phyloP scores from a whole-genome alignment of 2,888 invertebrate genomes.

The Cordilura impudica region DNA sequence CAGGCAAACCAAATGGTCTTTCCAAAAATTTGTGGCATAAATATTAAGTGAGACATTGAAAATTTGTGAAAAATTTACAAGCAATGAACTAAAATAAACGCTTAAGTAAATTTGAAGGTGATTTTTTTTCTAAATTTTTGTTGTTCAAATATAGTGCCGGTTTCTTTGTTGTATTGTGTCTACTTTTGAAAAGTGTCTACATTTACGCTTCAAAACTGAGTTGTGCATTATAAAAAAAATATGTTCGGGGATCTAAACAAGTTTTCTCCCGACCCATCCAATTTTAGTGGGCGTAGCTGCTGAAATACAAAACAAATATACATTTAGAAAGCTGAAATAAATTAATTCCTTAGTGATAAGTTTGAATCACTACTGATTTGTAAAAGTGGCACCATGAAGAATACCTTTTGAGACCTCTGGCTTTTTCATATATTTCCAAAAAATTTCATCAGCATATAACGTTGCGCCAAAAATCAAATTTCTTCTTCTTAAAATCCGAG shows the following conservation, averaged over 20 bases:
- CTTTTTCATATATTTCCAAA: too few species aligned
- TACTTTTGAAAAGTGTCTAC: background rate
- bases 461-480: too few species aligned
- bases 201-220: background rate
- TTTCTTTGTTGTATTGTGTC: background rate
- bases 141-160: background rate
- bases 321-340: too few species aligned
- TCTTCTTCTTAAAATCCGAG: too few species aligned
- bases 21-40: background rate
- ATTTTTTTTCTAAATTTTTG: background rate
- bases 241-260: too few species aligned
- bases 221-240: background rate
- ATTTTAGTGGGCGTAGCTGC: too few species aligned
- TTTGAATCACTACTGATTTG: too few species aligned
- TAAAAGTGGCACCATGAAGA: too few species aligned
- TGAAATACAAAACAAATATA: background rate
- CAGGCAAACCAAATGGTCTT: background rate
- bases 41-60: slow-evolving; percentile 4
- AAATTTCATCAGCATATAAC: too few species aligned
- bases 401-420: too few species aligned
- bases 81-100: slow-evolving; percentile 40
- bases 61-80: slow-evolving; percentile 12
- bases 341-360: too few species aligned
- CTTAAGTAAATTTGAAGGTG: background rate
- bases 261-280: too few species aligned